phyloP scores from a whole-genome alignment of 2,113 vertebrate species.

The Perca fluviatilis region DNA sequence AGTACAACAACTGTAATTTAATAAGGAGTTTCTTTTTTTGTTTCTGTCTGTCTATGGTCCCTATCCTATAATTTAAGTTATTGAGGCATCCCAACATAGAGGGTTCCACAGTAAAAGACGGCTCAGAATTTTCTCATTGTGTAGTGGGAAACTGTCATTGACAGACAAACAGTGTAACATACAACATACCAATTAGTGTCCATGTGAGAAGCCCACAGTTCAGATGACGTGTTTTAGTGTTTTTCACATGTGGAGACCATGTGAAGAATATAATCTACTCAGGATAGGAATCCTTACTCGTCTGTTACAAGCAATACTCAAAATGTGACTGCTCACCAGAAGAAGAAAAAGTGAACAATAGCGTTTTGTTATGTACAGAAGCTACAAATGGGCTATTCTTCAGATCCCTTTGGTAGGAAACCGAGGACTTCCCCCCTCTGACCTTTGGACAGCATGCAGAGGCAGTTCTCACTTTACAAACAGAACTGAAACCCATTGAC shows the following conservation, averaged over 20 bases:
- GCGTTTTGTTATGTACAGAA: slow-evolving; percentile 15
- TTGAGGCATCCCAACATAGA: neutral
- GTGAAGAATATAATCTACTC: neutral
- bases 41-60: neutral
- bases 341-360: slow-evolving; percentile 38
- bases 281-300: neutral
- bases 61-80: neutral
- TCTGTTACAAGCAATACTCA: neutral
- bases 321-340: neutral
- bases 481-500: neutral
- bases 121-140: neutral
- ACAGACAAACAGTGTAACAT: neutral
- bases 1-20: neutral
- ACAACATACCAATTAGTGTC: neutral
- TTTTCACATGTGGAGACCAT: neutral
- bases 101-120: neutral
- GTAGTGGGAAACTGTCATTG: neutral
- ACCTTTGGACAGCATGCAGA: neutral
- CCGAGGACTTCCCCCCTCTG: neutral
- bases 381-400: slow-evolving; percentile 49
- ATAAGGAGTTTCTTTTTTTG: neutral
- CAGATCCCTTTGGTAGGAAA: neutral
- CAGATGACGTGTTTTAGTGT: neutral
- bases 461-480: neutral
- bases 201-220: neutral